Evolutionary conservation across 2,797 vertebrate genomes (phyloP), one percentile per base, ranked within the genome.

Genomic region (Chelidonichthys spinosus): DNA sequence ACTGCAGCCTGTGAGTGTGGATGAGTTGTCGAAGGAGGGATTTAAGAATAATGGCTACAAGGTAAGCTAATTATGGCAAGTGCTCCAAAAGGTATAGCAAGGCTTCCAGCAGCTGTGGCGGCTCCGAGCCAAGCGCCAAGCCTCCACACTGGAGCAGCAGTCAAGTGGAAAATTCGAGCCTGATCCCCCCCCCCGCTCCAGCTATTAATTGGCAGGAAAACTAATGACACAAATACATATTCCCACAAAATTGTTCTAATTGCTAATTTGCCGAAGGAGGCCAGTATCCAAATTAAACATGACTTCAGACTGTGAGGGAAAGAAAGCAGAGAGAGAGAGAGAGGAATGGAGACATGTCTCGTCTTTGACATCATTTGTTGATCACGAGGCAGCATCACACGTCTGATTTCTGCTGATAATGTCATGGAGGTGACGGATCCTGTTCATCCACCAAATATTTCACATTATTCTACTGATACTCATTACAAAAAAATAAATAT

Each of bases 201-300:
- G 93, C 94, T 97, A 97, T 97, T 98, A 97, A 97, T 98, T 97
- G 97, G 96, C 95, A 96, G 95, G 95, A 95, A 96, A 96, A 96
- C 96, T 97, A 97, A 97, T 97, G 97, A 97, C 97, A 98, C 95
- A 97, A 95, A 97, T 97, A 97, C 96, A 96, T 96, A 97, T 97
- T 96, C 95, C 66, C 77, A 69, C 89, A 96, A 97, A 98, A 97
- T 96, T 97, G 96, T 96, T 97, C 95, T 98, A 98, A 98, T 98
- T 98, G 97, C 96, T 97, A 97, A 98, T 98, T 97, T 97, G 95
- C 96, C 93, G 91, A 96, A 97, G 88, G 95, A 96, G 96, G 94
- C 92, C 95, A 93, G 94, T 95, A 97, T 96, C 95, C 95, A 97
- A 97, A 98, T 97, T 94, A 97, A 97, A 97, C 95, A 95, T 94